phyloP scores from a whole-genome alignment of 2,797 vertebrate species.

The Peromyscus aztecus region DNA sequence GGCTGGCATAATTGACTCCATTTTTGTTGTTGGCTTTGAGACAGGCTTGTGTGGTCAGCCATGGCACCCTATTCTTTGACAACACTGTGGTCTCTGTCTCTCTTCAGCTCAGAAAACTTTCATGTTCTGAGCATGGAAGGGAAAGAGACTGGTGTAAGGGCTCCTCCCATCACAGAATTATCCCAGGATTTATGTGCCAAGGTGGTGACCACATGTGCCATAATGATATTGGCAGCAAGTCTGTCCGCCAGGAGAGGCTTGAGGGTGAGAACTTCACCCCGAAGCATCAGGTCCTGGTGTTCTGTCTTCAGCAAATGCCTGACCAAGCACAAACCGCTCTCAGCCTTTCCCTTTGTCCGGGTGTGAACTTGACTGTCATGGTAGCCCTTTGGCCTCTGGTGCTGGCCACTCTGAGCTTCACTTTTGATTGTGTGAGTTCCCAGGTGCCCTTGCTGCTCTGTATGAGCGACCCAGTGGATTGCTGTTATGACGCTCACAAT shows the following conservation, averaged over 20 bases:
- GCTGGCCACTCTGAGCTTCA: not conserved
- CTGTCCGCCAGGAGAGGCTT: too few species aligned
- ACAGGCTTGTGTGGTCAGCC: not conserved
- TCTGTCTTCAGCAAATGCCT: not conserved
- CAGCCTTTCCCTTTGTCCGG: rapidly evolving
- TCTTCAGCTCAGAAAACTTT: not conserved
- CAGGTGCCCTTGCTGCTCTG: not conserved
- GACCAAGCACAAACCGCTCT: not conserved
- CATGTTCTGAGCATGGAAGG: not conserved
- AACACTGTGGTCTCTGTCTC: not conserved
- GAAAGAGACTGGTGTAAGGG: not conserved
- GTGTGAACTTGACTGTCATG: not conserved
- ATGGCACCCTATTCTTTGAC: not conserved
- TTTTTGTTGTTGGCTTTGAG: not conserved
- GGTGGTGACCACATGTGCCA: not conserved
- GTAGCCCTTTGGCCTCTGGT: not conserved
- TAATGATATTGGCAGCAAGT: not conserved
- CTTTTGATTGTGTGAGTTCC: not conserved
- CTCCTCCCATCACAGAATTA: not conserved
- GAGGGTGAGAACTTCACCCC: not conserved
- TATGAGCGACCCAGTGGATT: not conserved
- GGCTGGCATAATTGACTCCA: not conserved
- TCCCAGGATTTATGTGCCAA: not conserved
- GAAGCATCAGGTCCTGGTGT: not conserved
- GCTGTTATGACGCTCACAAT: not conserved